Percentiles rank a stretch among this genome's conserved stretches.
These are phyloP conservation scores for Coluber constrictor DNA, from an alignment of 2,797 vertebrate genomes.

Conservation along the genomic window DNA sequence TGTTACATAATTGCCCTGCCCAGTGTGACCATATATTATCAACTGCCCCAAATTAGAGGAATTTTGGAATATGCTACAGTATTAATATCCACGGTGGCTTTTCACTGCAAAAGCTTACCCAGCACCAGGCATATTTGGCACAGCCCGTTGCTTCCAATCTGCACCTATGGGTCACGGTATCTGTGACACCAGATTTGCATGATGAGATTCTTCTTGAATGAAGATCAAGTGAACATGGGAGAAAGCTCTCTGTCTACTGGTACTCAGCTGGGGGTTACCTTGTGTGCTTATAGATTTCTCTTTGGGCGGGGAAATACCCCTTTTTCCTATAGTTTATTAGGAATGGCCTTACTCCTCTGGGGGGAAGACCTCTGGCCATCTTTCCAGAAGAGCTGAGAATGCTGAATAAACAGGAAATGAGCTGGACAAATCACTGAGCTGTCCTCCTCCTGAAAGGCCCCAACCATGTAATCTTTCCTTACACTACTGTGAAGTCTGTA, in stretches of 20 bases:
- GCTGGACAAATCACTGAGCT: not conserved
- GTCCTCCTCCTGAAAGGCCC: not conserved
- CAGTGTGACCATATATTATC: not conserved
- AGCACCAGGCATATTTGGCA: not conserved
- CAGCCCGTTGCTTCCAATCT: not conserved
- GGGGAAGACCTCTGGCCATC: not conserved
- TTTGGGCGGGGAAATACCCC: not conserved
- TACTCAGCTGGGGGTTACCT: not conserved
- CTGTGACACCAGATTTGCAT: not conserved
- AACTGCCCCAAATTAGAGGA: not conserved
- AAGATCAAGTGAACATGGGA: not conserved
- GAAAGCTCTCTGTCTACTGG: not conserved
- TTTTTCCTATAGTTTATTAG: not conserved
- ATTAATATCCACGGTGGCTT: not conserved
- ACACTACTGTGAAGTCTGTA: not conserved
- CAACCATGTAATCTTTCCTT: not conserved
- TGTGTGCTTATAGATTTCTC: not conserved
- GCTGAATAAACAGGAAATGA: conserved; percentile 22
- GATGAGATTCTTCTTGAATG: not conserved
- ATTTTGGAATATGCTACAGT: not conserved
- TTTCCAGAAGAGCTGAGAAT: not conserved
- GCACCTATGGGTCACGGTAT: not conserved
- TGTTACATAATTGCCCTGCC: not conserved
- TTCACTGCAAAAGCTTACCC: not conserved
- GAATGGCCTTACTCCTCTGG: not conserved